Evolutionary conservation across 2,113 vertebrate genomes (phyloP).

Genomic region (Dasyprocta punctata): DNA sequence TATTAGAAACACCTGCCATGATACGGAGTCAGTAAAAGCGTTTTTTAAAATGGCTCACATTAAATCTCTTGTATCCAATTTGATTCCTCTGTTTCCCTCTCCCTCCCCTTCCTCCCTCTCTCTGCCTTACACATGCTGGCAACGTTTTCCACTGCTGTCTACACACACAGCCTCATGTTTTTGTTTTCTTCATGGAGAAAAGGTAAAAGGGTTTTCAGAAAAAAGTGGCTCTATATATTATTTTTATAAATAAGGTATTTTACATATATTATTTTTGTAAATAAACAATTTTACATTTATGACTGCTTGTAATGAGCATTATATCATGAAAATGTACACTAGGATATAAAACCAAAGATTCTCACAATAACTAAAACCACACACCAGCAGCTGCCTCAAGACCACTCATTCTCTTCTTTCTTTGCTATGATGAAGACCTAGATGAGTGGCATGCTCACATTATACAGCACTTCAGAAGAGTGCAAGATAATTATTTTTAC

Average conservation of each 20-base stretch:
- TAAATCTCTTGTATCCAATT: background rate
- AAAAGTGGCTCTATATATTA: background rate
- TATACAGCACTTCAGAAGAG: background rate
- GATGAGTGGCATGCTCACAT: background rate
- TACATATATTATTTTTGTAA: slow-evolving; percentile 6
- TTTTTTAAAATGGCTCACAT: background rate
- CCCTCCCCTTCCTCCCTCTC: no score
- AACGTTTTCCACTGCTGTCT: background rate
- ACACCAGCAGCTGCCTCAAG: background rate
- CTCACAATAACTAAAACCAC: background rate
- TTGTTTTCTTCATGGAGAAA: background rate
- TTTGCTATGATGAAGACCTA: background rate
- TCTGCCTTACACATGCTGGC: background rate
- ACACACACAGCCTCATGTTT: background rate
- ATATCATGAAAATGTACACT: background rate
- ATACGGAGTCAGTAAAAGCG: background rate
- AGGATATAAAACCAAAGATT: background rate
- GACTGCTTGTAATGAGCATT: slow-evolving; percentile 2
- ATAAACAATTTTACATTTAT: background rate
- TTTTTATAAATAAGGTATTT: background rate
- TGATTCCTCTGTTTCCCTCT: background rate
- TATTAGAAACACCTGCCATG: background rate
- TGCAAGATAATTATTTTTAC: background rate
- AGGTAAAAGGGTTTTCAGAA: background rate
- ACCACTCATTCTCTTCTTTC: background rate